These are phyloP conservation scores for Guaruba guarouba DNA, from an alignment of 2,113 vertebrate species.

Conservation along the genomic window DNA sequence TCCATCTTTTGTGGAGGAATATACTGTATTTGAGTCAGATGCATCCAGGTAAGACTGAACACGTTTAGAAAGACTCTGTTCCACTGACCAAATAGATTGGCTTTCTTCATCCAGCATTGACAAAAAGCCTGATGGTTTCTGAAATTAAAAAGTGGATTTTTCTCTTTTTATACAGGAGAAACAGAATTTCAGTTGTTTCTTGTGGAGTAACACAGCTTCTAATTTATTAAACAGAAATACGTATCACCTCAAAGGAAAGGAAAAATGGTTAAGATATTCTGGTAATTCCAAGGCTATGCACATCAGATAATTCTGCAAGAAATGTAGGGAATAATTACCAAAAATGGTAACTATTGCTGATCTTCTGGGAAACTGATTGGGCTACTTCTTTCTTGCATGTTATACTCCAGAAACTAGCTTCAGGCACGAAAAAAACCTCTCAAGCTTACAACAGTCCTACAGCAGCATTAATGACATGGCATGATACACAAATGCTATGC, in stretches of 20 bases:
- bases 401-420: neutral
- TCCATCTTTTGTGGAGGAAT: slow-evolving; percentile 87
- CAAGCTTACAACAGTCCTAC: neutral
- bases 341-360: neutral
- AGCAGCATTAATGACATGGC: accelerated
- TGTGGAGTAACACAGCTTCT: neutral
- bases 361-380: neutral
- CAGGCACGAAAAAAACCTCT: neutral
- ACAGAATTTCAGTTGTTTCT: neutral
- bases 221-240: neutral
- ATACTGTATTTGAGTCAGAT: slow-evolving; percentile 76
- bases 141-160: slow-evolving; percentile 35
- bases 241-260: neutral
- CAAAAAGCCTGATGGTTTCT: slow-evolving; percentile 91
- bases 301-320: neutral
- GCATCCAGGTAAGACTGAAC: slow-evolving; percentile 85
- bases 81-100: slow-evolving; percentile 79
- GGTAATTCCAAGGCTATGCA: neutral
- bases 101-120: slow-evolving; percentile 92
- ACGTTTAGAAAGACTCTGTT: slow-evolving; percentile 85
- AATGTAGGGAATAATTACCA: neutral
- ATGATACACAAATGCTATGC: accelerated
- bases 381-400: neutral
- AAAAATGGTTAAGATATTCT: neutral
- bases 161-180: neutral